phyloP scores from a whole-genome alignment of 2,888 invertebrate genomes.

The Lochmaea capreae region DNA sequence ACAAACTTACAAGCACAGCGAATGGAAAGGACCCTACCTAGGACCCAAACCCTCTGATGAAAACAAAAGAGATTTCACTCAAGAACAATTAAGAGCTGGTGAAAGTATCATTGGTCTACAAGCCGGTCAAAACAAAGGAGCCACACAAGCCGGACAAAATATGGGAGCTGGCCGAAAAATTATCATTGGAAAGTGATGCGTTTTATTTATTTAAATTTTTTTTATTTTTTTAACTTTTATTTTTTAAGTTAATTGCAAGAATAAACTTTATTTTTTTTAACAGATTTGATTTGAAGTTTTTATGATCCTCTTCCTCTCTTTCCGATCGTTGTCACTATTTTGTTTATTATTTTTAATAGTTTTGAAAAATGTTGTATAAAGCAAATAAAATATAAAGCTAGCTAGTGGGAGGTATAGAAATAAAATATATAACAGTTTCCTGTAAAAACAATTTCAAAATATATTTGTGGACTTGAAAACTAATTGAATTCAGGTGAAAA shows the following conservation, averaged over 20 bases:
- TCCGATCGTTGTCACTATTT: too few relatives aligned
- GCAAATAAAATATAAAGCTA: background rate
- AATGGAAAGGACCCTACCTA: conserved; percentile 80
- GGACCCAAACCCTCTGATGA: conserved; percentile 96
- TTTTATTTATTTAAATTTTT: conserved; percentile 27
- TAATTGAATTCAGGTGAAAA: conserved; percentile 13
- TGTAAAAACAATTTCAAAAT: conserved; percentile 2
- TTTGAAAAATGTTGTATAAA: background rate
- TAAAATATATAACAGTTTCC: background rate
- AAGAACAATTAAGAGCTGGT: conserved; percentile 90
- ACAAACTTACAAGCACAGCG: conserved; percentile 57
- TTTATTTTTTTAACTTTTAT: conserved; percentile 45
- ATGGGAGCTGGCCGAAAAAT: conserved; percentile 92
- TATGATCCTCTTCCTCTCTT: too few relatives aligned
- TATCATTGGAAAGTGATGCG: conserved; percentile 83
- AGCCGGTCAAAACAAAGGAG: conserved; percentile 96
- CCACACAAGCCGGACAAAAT: conserved; percentile 91
- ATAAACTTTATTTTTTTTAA: conserved; percentile 47
- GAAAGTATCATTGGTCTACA: conserved; percentile 93
- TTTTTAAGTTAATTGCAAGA: conserved; percentile 37
- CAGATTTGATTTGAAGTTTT: conserved; percentile 17
- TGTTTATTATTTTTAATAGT: too few relatives aligned
- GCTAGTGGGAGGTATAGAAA: too few relatives aligned
- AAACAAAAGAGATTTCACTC: conserved; percentile 93
- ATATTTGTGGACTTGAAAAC: background rate